Evolutionary conservation across 2,888 invertebrate species (phyloP).

Genomic region (Sipha maydis): DNA sequence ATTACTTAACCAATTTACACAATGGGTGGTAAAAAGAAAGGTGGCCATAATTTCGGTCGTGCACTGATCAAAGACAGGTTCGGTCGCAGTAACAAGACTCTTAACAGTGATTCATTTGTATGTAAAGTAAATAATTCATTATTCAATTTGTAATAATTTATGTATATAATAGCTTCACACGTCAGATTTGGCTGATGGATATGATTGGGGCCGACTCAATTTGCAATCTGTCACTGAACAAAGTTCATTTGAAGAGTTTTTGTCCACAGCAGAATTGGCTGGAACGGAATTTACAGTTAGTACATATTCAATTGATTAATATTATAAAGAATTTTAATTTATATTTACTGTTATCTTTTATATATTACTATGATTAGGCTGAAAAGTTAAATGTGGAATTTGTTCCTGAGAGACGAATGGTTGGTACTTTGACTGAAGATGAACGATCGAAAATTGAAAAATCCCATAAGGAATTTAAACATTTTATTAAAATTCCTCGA

Average conservation of each 20-base stretch:
- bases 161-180: constrained; percentile 76
- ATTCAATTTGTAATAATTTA: too few species aligned
- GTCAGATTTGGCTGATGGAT: constrained; percentile 88
- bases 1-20: too few species aligned
- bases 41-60: constrained; percentile 71
- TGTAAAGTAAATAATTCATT: constrained; percentile 62
- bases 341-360: background rate
- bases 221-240: constrained; percentile 94
- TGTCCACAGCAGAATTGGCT: constrained; percentile 93
- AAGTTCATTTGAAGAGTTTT: constrained; percentile 94
- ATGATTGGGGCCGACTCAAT: constrained; percentile 90
- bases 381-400: constrained; percentile 88
- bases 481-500: constrained; percentile 82
- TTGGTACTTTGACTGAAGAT: constrained; percentile 73
- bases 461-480: constrained; percentile 72
- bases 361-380: constrained; percentile 69
- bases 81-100: constrained; percentile 74
- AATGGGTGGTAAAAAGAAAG: constrained; percentile 82
- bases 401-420: constrained; percentile 73
- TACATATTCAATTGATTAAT: background rate
- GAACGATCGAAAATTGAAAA: constrained; percentile 71
- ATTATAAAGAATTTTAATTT: constrained; percentile 66
- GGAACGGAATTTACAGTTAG: constrained; percentile 85
- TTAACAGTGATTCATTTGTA: constrained; percentile 81
- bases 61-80: constrained; percentile 82